Conservation (phyloP, 2,797 vertebrate species). For the Chelidonichthys spinosus region DNA sequence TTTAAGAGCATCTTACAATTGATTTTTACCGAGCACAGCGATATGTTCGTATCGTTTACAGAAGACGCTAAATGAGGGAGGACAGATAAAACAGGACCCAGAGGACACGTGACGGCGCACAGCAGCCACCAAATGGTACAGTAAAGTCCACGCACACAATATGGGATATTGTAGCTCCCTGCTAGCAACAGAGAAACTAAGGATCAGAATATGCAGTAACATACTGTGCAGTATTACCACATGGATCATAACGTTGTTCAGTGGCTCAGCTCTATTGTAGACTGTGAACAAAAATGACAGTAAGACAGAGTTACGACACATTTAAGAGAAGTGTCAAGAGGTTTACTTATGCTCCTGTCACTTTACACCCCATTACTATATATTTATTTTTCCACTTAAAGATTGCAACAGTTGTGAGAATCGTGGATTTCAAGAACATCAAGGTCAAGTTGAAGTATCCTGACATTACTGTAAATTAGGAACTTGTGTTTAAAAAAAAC, state of each 20-base stretch:
- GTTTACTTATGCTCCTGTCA: not conserved
- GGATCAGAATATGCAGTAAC: not conserved
- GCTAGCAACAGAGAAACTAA: not conserved
- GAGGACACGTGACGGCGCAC: constrained; percentile 30
- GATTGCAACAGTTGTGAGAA: not conserved
- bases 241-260: no score
- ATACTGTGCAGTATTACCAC: no score
- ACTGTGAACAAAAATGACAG: constrained; percentile 10
- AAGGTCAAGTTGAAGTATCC: not conserved
- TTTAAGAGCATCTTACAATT: not conserved
- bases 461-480: not conserved
- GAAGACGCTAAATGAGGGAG: not conserved
- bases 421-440: not conserved
- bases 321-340: no score
- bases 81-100: constrained; percentile 10
- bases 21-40: not conserved
- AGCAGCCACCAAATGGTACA: constrained; percentile 58
- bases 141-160: constrained; percentile 44
- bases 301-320: not conserved
- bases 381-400: not conserved
- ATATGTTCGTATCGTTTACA: constrained; percentile 10
- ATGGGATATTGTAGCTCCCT: not conserved
- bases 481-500: no score
- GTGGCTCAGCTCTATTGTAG: not conserved
- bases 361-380: not conserved